phyloP scores from a whole-genome alignment of 2,113 vertebrate species.

The Struthio camelus region DNA sequence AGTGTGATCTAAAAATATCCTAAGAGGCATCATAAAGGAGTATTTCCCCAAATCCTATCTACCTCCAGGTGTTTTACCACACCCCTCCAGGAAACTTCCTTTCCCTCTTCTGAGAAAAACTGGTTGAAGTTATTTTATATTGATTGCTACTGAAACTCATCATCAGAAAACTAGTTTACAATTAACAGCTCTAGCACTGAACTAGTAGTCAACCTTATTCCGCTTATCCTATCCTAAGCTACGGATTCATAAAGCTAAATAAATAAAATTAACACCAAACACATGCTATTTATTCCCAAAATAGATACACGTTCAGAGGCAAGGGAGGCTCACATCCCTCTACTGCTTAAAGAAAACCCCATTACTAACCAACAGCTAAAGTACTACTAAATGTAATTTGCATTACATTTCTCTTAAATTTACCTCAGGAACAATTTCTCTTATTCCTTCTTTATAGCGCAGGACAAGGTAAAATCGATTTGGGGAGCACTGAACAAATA shows the following conservation, averaged over 20 bases:
- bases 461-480: neutral
- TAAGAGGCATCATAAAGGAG: neutral
- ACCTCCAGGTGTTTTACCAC: neutral
- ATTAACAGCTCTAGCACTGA: neutral
- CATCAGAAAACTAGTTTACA: neutral
- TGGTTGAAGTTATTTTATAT: neutral
- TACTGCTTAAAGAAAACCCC: neutral
- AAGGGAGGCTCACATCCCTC: neutral
- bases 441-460: neutral
- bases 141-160: neutral
- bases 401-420: neutral
- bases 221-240: neutral
- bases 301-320: neutral
- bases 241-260: neutral
- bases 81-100: neutral
- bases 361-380: neutral
- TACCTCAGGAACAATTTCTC: neutral
- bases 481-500: neutral
- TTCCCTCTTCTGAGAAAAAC: neutral
- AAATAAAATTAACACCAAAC: neutral
- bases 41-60: neutral
- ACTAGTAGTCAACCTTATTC: neutral
- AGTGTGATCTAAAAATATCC: neutral
- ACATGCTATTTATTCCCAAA: too few relatives aligned
- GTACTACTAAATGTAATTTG: too few relatives aligned